Evolutionary conservation across 2,797 vertebrate species (phyloP), one percentile per base, ranked within the genome.

Genomic region (Aeoliscus strigatus): DNA sequence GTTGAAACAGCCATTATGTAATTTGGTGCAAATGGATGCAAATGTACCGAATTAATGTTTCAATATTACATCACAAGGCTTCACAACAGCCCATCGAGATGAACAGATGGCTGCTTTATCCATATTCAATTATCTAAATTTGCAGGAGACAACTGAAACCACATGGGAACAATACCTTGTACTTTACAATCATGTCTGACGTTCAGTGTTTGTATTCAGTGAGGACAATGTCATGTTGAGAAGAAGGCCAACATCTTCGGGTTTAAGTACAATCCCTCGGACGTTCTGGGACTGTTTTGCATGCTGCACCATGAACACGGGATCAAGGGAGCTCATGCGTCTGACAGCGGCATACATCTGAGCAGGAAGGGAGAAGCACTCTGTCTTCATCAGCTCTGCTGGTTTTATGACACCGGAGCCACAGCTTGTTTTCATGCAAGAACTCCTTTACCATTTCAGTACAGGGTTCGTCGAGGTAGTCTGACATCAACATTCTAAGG

Each of bases 301-400:
- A 66, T 61, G 47, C 65, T 9, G 46, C 45, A 12, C 44, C 73
- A 40, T 46, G 43, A 64, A 29, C 39, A 15, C 43, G 23, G 46
- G 69, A 74, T 80, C 67, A 67, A 60, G 50, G 55, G 50, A 60
- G 63, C 47, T 67, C 53, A 59, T 43, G 49, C 12, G 9, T 68
- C 50, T 53, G 63, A 80, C 38, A 31, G 49, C 34, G 29, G 49
- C 38, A 23, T 33, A 68, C 54, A 70, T 70, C 52, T 69, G 56
- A 73, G 68, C 30, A 9, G 14, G 56, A 45, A 50, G 68, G 60
- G 7, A 34, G 48, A 32, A 47, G 51, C 37, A 9, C 18, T 12
- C 27, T 5, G 6, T 61, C 26, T 64, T 42, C 51, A 60, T 60
- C 35, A 44, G 12, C 14, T 61, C 32, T 34, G 41, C 12, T 51